Conservation (phyloP, 2,113 vertebrate species). For the Calidris pygmaea region DNA sequence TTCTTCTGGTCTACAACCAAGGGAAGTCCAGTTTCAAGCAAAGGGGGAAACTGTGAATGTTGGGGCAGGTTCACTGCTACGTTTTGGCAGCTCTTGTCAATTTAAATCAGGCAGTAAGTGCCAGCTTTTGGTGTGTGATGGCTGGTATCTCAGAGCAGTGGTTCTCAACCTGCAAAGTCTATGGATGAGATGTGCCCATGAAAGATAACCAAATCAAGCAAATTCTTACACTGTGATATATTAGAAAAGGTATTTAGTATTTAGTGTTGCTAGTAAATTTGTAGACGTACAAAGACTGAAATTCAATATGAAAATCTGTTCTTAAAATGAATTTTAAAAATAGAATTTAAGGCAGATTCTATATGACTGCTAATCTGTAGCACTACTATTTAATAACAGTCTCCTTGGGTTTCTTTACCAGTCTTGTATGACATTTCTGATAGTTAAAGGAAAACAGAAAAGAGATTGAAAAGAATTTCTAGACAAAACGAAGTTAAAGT, state of each 20-base stretch:
- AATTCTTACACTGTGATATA: background rate
- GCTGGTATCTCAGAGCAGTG: background rate
- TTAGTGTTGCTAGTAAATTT: background rate
- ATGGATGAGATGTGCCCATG: background rate
- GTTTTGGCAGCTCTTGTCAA: background rate
- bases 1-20: background rate
- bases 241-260: background rate
- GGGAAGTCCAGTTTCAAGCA: background rate
- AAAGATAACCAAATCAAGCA: background rate
- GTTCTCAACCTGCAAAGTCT: background rate
- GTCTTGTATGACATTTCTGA: conserved; percentile 24
- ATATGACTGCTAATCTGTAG: background rate
- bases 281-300: background rate
- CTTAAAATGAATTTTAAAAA: background rate
- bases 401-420: conserved; percentile 18
- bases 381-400: conserved; percentile 1
- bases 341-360: background rate
- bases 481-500: background rate
- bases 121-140: background rate
- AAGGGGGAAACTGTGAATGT: background rate
- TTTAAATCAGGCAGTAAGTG: background rate
- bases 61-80: background rate
- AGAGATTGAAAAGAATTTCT: background rate
- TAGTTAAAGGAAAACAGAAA: conserved; percentile 33
- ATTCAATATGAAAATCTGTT: background rate